Evolutionary conservation across 2,113 vertebrate species (phyloP).

Genomic region (Corythaixoides concolor): DNA sequence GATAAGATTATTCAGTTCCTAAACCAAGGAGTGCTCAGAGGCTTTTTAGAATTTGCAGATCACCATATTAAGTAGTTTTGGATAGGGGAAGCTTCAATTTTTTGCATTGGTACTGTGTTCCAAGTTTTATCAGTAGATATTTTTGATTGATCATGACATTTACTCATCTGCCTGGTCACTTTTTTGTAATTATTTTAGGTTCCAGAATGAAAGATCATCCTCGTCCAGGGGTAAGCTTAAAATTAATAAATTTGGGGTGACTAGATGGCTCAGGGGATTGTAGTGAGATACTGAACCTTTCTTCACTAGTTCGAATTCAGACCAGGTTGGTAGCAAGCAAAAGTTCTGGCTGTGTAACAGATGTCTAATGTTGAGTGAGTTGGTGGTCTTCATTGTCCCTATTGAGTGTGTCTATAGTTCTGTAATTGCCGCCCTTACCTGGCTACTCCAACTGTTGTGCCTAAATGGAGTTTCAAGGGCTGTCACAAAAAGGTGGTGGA

Average conservation of each 20-base stretch:
- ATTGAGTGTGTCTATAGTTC: slow-evolving; percentile 28
- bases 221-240: slow-evolving; percentile 80
- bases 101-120: not conserved
- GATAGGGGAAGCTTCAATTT: not conserved
- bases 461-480: not conserved
- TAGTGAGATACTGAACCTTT: slow-evolving; percentile 70
- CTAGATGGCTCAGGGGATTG: slow-evolving; percentile 65
- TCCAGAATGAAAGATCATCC: slow-evolving; percentile 76
- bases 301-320: slow-evolving; percentile 49
- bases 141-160: not conserved
- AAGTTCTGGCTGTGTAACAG: slow-evolving; percentile 64
- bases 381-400: slow-evolving; percentile 57
- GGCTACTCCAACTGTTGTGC: not conserved
- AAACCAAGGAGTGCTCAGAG: not conserved
- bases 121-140: not conserved
- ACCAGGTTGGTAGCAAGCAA: slow-evolving; percentile 65
- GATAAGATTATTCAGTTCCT: not conserved
- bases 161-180: not conserved
- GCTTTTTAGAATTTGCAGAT: not conserved
- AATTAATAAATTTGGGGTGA: slow-evolving; percentile 71
- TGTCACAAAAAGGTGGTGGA: not conserved
- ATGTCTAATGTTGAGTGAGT: slow-evolving; percentile 63
- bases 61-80: not conserved
- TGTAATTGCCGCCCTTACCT: not conserved
- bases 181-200: slow-evolving; percentile 66